Conservation (phyloP, 2,797 vertebrate species). For the Odontamblyopus rebecca region DNA sequence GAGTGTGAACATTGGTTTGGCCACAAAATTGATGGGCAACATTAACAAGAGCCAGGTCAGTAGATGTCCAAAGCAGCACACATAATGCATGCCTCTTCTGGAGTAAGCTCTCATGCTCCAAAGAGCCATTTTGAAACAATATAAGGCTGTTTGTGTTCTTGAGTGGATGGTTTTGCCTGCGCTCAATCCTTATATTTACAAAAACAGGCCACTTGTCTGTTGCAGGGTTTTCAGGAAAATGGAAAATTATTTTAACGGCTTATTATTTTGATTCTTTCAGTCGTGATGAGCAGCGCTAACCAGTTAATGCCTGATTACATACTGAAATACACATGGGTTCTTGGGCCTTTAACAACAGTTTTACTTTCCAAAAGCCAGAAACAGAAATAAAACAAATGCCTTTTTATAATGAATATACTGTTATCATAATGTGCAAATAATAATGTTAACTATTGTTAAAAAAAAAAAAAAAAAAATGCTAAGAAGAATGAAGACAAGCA, state of each 20-base stretch:
- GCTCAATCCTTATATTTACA: neutral
- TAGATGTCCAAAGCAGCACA: constrained; percentile 32
- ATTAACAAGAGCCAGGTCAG: constrained; percentile 35
- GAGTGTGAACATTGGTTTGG: constrained; percentile 31
- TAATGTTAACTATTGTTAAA: neutral
- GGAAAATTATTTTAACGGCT: neutral
- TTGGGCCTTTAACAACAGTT: neutral
- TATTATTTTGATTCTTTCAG: neutral
- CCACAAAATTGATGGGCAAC: constrained; percentile 47
- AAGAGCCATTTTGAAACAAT: constrained; percentile 12
- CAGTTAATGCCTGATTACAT: neutral
- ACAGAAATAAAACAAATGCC: neutral
- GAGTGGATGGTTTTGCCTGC: neutral
- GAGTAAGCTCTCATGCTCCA: constrained; percentile 21
- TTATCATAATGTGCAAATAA: neutral
- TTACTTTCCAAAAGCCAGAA: no score
- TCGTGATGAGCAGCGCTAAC: neutral
- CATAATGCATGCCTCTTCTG: constrained; percentile 30
- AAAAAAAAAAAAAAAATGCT: neutral
- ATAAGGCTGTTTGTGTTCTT: constrained; percentile 3
- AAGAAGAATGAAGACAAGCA: neutral
- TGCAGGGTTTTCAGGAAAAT: neutral
- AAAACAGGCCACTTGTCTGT: neutral
- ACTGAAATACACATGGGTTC: no score
- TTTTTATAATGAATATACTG: neutral